Percentiles rank a stretch among this genome's conserved stretches.
Conservation (phyloP, 2,888 invertebrate species). For the Panzeria rudis region DNA sequence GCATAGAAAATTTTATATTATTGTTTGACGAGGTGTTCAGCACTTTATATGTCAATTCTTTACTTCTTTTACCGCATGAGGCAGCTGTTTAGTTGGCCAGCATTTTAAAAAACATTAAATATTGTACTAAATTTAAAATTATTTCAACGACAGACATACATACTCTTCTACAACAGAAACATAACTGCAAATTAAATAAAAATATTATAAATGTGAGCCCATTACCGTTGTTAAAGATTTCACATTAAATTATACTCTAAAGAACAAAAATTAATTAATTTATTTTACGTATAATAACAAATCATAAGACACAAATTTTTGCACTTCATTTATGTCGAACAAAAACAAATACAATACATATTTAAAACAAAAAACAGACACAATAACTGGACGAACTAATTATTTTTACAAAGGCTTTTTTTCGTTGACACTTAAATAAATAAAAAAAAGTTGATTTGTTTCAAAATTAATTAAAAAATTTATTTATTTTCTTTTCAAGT, state of each 20-base stretch:
- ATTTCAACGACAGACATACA: neutral
- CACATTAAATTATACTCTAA: slow-evolving; percentile 2
- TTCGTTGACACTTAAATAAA: neutral
- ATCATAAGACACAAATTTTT: neutral
- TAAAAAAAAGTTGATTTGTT: neutral
- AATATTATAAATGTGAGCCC: slow-evolving; percentile 62
- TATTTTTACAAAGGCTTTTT: neutral
- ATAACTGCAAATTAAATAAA: neutral
- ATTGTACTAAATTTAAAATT: neutral
- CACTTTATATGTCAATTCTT: neutral
- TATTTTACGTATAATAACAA: neutral
- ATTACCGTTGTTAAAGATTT: slow-evolving; percentile 51
- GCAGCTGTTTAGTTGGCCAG: neutral
- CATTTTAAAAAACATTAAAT: neutral
- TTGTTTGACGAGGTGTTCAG: neutral
- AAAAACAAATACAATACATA: neutral
- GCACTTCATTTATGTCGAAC: neutral
- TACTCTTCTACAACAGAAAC: slow-evolving; percentile 28
- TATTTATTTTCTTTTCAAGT: too few relatives aligned
- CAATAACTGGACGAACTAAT: neutral
- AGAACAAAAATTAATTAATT: neutral
- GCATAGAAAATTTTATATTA: too few relatives aligned
- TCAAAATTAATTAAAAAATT: neutral
- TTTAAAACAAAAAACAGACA: neutral
- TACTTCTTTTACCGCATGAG: too few relatives aligned